Conservation (phyloP, 2,888 invertebrate genomes). For the Zele albiditarsus region DNA sequence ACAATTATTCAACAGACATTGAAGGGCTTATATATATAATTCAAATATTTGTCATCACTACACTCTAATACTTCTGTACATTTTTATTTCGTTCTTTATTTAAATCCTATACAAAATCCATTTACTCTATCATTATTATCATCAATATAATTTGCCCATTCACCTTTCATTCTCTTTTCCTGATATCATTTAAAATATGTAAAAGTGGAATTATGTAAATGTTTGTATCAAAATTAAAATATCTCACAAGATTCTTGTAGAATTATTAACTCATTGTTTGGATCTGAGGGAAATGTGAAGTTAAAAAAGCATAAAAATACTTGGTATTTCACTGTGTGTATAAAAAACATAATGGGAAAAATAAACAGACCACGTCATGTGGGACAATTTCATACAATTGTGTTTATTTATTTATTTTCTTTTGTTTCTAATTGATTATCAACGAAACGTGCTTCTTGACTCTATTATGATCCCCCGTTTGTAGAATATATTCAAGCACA, state of each 20-base stretch:
- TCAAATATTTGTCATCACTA: not conserved
- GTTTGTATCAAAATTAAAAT: not conserved
- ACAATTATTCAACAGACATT: not conserved
- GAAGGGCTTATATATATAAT: not conserved
- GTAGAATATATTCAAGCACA: not conserved
- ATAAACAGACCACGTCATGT: no score
- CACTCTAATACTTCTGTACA: not conserved
- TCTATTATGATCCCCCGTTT: no score
- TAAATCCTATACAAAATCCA: not conserved
- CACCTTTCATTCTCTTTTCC: not conserved
- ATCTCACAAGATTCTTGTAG: not conserved
- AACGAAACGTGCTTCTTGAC: no score
- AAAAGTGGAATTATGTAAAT: conserved; percentile 8
- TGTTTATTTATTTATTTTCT: no score
- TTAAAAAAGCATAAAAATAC: not conserved
- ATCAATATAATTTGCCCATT: conserved; percentile 6
- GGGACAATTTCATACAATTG: no score
- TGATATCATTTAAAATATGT: conserved; percentile 11
- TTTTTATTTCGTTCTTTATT: conserved; percentile 3
- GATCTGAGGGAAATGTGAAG: not conserved
- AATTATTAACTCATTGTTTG: not conserved
- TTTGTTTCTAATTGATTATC: no score
- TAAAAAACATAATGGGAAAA: no score
- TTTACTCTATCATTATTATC: not conserved
- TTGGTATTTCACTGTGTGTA: not conserved